phyloP scores from a whole-genome alignment of 2,797 vertebrate genomes.

The Sphaeramia orbicularis region DNA sequence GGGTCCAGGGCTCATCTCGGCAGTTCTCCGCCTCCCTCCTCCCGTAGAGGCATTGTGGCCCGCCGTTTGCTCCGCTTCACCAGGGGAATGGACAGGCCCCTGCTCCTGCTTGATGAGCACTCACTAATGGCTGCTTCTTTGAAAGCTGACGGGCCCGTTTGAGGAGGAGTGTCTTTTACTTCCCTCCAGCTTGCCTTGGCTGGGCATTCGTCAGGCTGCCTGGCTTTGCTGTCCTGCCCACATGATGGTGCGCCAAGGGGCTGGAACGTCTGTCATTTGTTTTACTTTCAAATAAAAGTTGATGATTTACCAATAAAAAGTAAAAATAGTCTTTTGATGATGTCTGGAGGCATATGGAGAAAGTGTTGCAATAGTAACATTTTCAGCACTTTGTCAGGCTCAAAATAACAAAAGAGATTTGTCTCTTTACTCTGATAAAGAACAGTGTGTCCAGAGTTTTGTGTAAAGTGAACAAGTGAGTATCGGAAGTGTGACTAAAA shows the following conservation, averaged over 20 bases:
- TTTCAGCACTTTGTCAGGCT: constrained; percentile 67
- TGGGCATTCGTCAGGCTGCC: constrained; percentile 79
- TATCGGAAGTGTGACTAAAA: constrained; percentile 18
- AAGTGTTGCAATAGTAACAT: constrained; percentile 63
- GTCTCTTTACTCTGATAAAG: constrained; percentile 31
- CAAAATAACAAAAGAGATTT: constrained; percentile 57
- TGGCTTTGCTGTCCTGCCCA: constrained; percentile 86
- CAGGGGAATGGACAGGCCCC: constrained; percentile 75
- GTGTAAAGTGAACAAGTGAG: constrained; percentile 12
- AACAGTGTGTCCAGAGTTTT: constrained; percentile 13
- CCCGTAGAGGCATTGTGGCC: constrained; percentile 76
- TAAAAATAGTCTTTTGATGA: constrained; percentile 82
- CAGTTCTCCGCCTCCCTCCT: constrained; percentile 68
- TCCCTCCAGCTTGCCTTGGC: constrained; percentile 87
- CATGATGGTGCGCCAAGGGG: constrained; percentile 79
- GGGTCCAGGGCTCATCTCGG: constrained; percentile 79
- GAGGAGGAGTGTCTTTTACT: constrained; percentile 85
- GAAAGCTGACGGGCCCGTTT: constrained; percentile 80
- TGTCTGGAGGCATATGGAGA: constrained; percentile 82
- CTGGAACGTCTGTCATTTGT: constrained; percentile 86
- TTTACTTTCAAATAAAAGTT: constrained; percentile 87
- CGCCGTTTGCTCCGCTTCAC: constrained; percentile 70
- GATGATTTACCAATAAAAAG: constrained; percentile 85
- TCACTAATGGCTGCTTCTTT: constrained; percentile 84
- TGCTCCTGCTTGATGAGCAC: constrained; percentile 80